Evolutionary conservation across 2,113 vertebrate species (phyloP).

Genomic region (Engraulis encrasicolus): DNA sequence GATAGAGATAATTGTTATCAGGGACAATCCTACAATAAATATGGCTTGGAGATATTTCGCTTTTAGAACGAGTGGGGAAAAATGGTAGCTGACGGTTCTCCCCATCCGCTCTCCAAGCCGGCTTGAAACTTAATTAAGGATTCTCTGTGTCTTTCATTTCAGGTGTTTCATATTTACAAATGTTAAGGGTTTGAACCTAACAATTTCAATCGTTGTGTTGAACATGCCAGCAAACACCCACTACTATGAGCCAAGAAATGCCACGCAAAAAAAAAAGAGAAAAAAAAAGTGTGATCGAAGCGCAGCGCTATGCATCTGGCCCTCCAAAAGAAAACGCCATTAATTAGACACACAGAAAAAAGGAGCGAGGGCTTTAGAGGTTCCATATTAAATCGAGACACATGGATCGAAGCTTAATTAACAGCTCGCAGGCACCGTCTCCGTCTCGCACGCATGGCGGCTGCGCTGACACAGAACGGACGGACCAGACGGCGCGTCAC

Average conservation of each 20-base stretch:
- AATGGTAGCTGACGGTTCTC: no score
- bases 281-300: background rate
- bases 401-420: slow-evolving; percentile 68
- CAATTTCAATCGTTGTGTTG: background rate
- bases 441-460: no score
- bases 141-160: no score
- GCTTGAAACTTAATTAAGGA: no score
- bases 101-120: no score
- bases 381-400: slow-evolving; percentile 59
- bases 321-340: background rate
- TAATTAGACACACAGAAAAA: slow-evolving; percentile 59
- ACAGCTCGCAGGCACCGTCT: slow-evolving; percentile 31
- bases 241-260: background rate
- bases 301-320: background rate
- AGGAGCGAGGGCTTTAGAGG: slow-evolving; percentile 21
- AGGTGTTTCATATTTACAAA: no score
- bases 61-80: no score
- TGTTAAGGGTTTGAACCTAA: no score
- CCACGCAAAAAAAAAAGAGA: no score
- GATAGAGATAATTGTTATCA: no score
- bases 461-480: background rate
- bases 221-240: background rate
- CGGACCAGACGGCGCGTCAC: background rate
- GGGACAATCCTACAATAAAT: no score
- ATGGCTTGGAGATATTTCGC: no score